Base-by-base conservation (phyloP, 2,797 vertebrate genomes). In the Cichlasoma orientale region DNA sequence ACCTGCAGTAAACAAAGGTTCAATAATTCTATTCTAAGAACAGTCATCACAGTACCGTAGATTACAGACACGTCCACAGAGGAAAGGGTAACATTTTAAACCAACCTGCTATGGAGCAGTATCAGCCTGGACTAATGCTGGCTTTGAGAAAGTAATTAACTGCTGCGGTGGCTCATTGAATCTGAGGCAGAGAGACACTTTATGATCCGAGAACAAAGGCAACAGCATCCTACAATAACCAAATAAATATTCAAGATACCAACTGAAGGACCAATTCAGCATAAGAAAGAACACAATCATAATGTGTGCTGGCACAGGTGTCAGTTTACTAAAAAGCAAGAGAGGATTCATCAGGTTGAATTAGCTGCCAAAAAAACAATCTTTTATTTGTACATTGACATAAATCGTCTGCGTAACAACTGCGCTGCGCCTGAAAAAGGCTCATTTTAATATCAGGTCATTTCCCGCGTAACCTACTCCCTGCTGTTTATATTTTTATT, bases 381-480 rank as follows among this genome's bases (percentile, higher is more conserved):
- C 21, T 63, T 44, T 1, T 41, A 63, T 44, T 41, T 63, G 21
- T 44, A 63, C 11, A 25, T 0, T 44, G 36, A 63, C 59, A 63
- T 0, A 44, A 63, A 44, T 44, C 1, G 38, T 63, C 38, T n/a
- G 10, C 50, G 10, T n/a, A 52, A 10, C 19, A 52, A 52, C 18
- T 52, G 47, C 13, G 1, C 13, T 44, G 4, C 9, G 47, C 47
- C 18, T 7, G 2, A 50, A 50, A 50, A 7, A 61, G 58, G 13
- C 25, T 63, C 10, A 63, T 0, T 63, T 63, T 63, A 63, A 44
- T 10, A 44, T 44, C 4, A 63, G 16, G 4, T 0, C 25, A 9
- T 2, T 21, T n/a, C 18, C 59, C 38, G 11, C 38, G 44, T 44
- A 63, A 63, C 38, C 3, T 25, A 44, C 38, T 63, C 23, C 16